Evolutionary conservation across 2,113 vertebrate species (phyloP).

Genomic region (Scomber scombrus): DNA sequence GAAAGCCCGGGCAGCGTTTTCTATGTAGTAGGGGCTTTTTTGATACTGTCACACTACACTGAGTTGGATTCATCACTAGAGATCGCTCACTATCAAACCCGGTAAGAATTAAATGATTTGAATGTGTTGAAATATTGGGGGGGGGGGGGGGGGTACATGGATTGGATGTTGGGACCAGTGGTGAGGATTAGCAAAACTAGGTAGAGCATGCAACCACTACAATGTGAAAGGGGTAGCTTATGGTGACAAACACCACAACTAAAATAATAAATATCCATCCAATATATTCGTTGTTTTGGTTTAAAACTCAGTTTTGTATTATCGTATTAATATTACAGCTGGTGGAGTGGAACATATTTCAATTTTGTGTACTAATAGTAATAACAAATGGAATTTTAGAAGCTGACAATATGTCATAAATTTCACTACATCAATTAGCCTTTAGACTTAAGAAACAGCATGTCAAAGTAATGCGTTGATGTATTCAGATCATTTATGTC

Average conservation of each 20-base stretch:
- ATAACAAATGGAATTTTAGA: no score
- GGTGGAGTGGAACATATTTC: no score
- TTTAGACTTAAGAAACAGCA: neutral
- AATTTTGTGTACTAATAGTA: no score
- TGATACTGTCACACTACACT: constrained; percentile 47
- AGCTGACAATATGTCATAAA: no score
- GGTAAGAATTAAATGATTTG: constrained; percentile 41
- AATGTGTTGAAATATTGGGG: constrained; percentile 31
- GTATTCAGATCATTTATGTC: neutral
- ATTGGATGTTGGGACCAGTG: constrained; percentile 24
- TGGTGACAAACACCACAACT: no score
- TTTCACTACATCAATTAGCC: no score
- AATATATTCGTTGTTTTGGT: no score
- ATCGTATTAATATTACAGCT: no score
- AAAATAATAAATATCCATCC: no score
- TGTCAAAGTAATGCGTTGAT: neutral
- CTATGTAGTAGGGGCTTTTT: constrained; percentile 17
- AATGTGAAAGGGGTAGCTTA: constrained; percentile 3
- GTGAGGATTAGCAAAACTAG: constrained; percentile 7
- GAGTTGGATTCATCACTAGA: constrained; percentile 53
- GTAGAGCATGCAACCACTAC: constrained; percentile 22
- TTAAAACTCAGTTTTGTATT: no score
- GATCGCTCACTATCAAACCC: constrained; percentile 45
- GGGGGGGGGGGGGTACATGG: neutral
- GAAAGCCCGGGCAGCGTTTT: constrained; percentile 27